Percentiles rank a stretch among this genome's conserved stretches.
phyloP scores from a whole-genome alignment of 37 sponge, comb jelly and placozoan genomes.

The Ephydatia muelleri region DNA sequence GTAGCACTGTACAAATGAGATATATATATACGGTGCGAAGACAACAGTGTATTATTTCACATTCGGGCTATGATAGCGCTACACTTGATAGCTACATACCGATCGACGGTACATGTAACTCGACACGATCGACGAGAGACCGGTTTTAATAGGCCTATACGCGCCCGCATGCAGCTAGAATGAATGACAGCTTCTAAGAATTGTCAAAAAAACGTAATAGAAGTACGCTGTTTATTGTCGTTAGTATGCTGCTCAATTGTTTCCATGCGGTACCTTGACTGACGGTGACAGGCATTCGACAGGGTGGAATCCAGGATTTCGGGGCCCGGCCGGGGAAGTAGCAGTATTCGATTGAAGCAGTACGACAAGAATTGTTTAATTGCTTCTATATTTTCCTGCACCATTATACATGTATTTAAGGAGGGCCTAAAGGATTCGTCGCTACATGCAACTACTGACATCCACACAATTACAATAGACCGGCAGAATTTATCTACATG shows the following conservation, averaged over 20 bases:
- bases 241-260: not conserved
- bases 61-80: not conserved
- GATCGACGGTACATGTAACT: not conserved
- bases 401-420: not conserved
- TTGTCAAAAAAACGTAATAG: not conserved
- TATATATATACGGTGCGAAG: not conserved
- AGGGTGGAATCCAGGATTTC: not conserved
- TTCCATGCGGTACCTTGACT: not conserved
- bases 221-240: not conserved
- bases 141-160: conserved; percentile 1
- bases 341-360: not conserved
- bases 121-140: not conserved
- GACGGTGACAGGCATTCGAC: not conserved
- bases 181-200: not conserved
- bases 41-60: not conserved
- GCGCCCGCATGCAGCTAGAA: not conserved
- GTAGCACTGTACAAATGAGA: not conserved
- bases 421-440: not conserved
- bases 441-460: not conserved
- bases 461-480: not conserved
- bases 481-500: not conserved
- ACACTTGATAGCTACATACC: not conserved
- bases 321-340: not conserved
- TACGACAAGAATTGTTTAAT: not conserved
- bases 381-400: too few species aligned